Conservation (phyloP, 1,140 invertebrate species). For the Lepidotrigona ventralis region DNA sequence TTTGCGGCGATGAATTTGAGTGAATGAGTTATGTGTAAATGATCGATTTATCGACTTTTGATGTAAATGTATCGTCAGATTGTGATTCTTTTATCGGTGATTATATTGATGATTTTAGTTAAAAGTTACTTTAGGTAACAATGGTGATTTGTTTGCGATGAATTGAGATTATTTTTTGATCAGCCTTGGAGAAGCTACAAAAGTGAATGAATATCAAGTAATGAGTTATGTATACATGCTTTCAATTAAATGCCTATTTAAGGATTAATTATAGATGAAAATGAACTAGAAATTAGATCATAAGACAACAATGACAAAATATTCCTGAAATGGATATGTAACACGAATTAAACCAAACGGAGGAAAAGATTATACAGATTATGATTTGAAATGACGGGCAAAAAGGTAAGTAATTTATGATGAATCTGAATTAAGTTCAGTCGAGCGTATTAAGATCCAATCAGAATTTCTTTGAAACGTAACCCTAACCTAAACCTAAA, state of each 20-base stretch:
- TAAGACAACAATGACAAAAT: too few relatives aligned
- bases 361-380: too few relatives aligned
- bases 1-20: too few relatives aligned
- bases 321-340: too few relatives aligned
- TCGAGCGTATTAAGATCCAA: neutral
- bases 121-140: neutral
- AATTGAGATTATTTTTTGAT: neutral
- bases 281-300: too few relatives aligned
- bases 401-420: neutral
- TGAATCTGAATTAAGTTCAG: neutral
- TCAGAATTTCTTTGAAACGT: neutral
- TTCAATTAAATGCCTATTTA: too few relatives aligned
- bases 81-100: neutral
- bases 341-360: too few relatives aligned
- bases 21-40: neutral
- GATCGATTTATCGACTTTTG: slow-evolving; percentile 12
- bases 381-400: too few relatives aligned
- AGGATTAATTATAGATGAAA: too few relatives aligned
- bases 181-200: neutral
- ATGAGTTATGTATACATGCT: too few relatives aligned
- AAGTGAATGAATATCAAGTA: too few relatives aligned
- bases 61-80: neutral
- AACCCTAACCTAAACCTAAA: too few relatives aligned
- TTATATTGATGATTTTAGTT: neutral
- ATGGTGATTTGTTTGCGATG: neutral